Conservation (phyloP, 2,888 invertebrate genomes). For the Eretmocerus hayati region DNA sequence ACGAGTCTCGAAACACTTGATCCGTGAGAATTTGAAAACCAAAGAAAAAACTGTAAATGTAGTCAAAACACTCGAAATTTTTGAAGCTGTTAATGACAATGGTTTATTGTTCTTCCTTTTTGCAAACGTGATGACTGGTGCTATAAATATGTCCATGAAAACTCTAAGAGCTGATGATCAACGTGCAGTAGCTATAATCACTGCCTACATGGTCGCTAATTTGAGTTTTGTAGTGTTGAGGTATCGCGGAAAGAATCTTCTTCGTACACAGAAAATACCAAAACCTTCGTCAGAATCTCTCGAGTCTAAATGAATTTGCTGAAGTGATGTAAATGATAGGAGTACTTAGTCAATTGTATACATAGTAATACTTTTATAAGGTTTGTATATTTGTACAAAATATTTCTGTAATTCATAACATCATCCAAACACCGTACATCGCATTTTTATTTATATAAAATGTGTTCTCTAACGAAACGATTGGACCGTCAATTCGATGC, state of each 20-base stretch:
- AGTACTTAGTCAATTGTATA: slow-evolving; percentile 19
- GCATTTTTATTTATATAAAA: background rate
- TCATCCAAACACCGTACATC: too few relatives aligned
- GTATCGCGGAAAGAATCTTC: slow-evolving; percentile 24
- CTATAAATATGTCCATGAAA: slow-evolving; percentile 65
- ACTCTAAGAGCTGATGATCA: slow-evolving; percentile 52
- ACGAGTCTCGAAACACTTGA: slow-evolving; percentile 22
- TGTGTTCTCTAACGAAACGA: too few relatives aligned
- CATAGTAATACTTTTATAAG: slow-evolving; percentile 15
- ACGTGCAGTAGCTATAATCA: slow-evolving; percentile 32
- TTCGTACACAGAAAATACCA: slow-evolving; percentile 1
- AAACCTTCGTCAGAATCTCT: too few relatives aligned
- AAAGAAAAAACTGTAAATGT: slow-evolving; percentile 20
- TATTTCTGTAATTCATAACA: too few relatives aligned
- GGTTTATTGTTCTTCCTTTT: slow-evolving; percentile 77
- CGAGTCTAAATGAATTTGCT: too few relatives aligned
- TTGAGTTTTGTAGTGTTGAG: slow-evolving; percentile 29
- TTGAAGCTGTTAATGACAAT: slow-evolving; percentile 71
- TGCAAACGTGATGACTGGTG: slow-evolving; percentile 78
- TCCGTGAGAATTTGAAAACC: slow-evolving; percentile 23
- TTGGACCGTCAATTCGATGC: too few relatives aligned
- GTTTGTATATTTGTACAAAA: slow-evolving; percentile 24
- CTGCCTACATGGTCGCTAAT: slow-evolving; percentile 35
- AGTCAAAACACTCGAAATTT: slow-evolving; percentile 51
- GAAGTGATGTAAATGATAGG: background rate